Conservation (phyloP, 2,888 invertebrate genomes). For the Thereva unica region DNA sequence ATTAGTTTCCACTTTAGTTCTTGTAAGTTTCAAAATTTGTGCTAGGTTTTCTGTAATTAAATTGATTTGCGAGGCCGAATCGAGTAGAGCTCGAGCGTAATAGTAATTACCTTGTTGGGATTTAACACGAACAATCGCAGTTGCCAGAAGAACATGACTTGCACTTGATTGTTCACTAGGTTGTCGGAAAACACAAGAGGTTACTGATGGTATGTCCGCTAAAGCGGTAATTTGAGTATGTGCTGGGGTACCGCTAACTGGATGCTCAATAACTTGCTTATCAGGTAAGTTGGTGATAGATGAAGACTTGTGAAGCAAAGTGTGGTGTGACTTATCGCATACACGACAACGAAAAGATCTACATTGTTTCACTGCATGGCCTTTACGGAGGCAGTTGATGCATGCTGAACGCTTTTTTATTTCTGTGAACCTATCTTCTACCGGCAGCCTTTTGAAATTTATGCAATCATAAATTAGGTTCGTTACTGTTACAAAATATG, state of each 20-base stretch:
- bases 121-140: conserved; percentile 14
- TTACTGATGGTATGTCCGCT: too few species aligned
- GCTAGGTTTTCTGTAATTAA: conserved; percentile 15
- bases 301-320: conserved; percentile 2
- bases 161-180: too few species aligned
- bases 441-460: background rate
- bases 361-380: background rate
- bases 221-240: too few species aligned
- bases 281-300: background rate
- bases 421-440: background rate
- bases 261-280: too few species aligned
- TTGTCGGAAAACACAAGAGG: too few species aligned
- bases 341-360: background rate
- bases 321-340: background rate
- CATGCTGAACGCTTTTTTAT: background rate
- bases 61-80: conserved; percentile 30
- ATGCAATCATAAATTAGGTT: background rate
- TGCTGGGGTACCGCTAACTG: too few species aligned
- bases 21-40: conserved; percentile 1
- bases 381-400: conserved; percentile 4
- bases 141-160: conserved; percentile 3
- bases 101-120: background rate
- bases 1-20: background rate
- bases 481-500: background rate
- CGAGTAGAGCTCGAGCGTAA: conserved; percentile 23